Evolutionary conservation across 2,888 invertebrate genomes (phyloP), one percentile per base, ranked within the genome.

Genomic region (Pherbina coryleti): DNA sequence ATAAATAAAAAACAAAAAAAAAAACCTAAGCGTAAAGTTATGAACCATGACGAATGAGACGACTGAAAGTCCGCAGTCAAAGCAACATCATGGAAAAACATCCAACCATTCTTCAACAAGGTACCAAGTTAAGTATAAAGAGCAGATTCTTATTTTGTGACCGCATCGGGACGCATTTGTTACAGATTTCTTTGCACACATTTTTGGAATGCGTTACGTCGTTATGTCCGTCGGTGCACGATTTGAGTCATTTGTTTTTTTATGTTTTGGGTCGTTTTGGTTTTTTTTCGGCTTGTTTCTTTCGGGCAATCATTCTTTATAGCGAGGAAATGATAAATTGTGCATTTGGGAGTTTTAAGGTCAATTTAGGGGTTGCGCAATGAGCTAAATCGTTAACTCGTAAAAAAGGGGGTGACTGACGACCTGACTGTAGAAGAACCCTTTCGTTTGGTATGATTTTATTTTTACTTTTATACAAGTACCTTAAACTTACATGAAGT

Each of bases 321-420:
- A 84, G 84, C 82, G 84, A 82, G 83, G 84, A 87, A 87, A 87
- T 87, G 88, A 88, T 89, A 88, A 89, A 89, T 88, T 87, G 87
- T 85, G 84, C 86, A 87, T 87, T 87, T 87, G 88, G 87, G 87
- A 88, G 86, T 85, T 85, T 87, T 88, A 88, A 86, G 87, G 87
- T 88, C 86, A 87, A 85, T 87, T 88, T 87, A 88, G 87, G 89
- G 88, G 86, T 86, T 84, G 86, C 78, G 84, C 53, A 75, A 75
- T 75, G 53, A 67, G 75, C 31, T 66, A 53, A 67, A 53, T 66
- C 77, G 77, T 77, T 76, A 76, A 71, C 79, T 79, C 51, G 66
- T 67, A 73, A 73, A 69, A 74, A 60, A 19, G 75, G 69, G 73
- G 77, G 80, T 76, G 78, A 76, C 28, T 75, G 28, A 69, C 64